Evolutionary conservation across 1,140 invertebrate genomes (phyloP), one percentile per base, ranked within the genome.

Genomic region (Mylabris phalerata): DNA sequence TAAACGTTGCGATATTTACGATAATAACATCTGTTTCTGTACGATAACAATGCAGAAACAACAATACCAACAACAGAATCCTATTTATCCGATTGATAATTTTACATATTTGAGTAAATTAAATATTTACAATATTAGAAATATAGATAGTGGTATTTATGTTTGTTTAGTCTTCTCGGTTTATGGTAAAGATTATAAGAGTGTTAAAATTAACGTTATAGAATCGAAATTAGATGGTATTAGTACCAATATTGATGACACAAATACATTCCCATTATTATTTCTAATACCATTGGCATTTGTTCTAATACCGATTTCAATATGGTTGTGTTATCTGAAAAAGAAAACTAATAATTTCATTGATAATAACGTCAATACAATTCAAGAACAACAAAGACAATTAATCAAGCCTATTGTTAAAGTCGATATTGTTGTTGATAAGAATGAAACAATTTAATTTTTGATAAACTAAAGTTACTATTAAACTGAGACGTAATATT

Each of bases 31-130:
- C 9, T 71, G 60, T 54, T 69, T 71, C 32, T 64, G 60, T 47
- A 62, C 42, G 4, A 63, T 40, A 61, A 66, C 10, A 67, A 66
- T 45, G 7, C 32, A 32, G 7, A 0, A 32, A 32, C 32, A 32
- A 32, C 32, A 32, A 4, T 7, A 32, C 32, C 32, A 32, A 32
- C 32, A 32, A 55, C 50, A 9, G 42, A 40, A 45, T 55, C 44
- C 48, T 9, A 62, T 54, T 9, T 61, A 58, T 43, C 63, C 48
- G 45, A 49, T 44, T n/a, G 62, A 54, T 42, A 65, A 50, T 32
- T 41, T 66, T 47, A 66, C 59, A 4, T 69, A 71, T 49, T 43
- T 71, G 2, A 71, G 69, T 47, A 73, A 73, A 65, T 62, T 69
- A 19, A 64, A 63, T 39, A 71, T 73, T 51, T 63, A 64, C 26